Evolutionary conservation across 2,113 vertebrate species (phyloP), one percentile per base, ranked within the genome.

Genomic region (Sapajus apella): DNA sequence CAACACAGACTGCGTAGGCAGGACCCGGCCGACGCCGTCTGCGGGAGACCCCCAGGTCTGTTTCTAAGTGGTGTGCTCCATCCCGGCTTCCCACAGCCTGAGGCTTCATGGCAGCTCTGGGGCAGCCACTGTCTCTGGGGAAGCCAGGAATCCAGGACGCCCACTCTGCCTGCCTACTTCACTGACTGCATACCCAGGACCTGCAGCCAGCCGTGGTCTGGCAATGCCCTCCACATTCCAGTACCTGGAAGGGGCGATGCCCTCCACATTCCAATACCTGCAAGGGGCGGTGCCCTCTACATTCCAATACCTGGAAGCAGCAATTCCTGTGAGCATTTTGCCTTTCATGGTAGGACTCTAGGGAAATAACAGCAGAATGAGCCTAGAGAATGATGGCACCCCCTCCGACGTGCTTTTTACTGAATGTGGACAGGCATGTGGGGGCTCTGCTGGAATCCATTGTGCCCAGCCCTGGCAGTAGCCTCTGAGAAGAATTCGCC

Each of bases 351-450:
- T 8, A 72, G 43, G 11, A 5, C 23, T 37, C 16, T 11, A 76
- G 10, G 43, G 40, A 72, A 30, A 2, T 21, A 8, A 10, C 16
- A 32, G 3, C 1, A 50, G 25, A 25, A 30, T 10, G 7, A 13
- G 5, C 13, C 37, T 40, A 9, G 23, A 43, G n/a, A 27, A 13
- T 0, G 73, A 17, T 16, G 20, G 47, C 18, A 1, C 32, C 40
- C 3, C 0, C 5, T 5, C 6, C 0, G 0, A 1, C 0, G 21
- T 23, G 13, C 11, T 0, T 1, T 21, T 56, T 1, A 37, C 32
- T 13, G 5, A 17, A 30, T 1, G 77, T 3, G 7, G 3, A 35
- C 27, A 27, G 50, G 30, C 14, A 0, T 4, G 8, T 0, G 6
- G 55, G 25, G 5, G 40, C 13, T 0, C 25, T 6, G 2, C 21